A percentile compares a stretch with the other conserved stretches of the same genome.
phyloP scores from a whole-genome alignment of 64 coral and sea anemone species.

The Anthopleura sola region DNA sequence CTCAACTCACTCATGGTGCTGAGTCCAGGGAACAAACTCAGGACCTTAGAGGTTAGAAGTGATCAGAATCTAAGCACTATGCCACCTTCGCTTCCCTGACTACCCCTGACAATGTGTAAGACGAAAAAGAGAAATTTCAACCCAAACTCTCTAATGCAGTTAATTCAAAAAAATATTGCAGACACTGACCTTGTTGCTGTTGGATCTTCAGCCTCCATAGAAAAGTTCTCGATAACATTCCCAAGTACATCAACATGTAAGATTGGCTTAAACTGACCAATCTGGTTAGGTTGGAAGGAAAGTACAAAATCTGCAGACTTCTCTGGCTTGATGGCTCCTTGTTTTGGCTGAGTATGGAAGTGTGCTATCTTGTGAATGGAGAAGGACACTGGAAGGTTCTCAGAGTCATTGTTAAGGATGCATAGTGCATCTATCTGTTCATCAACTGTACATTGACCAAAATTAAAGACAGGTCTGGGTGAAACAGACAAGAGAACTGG shows the following conservation, averaged over 20 bases:
- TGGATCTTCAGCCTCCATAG: constrained; percentile 47
- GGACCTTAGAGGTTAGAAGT: no score
- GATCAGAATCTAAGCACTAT: no score
- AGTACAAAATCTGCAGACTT: constrained; percentile 79
- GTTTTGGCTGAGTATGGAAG: constrained; percentile 69
- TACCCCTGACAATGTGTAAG: no score
- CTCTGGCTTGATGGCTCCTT: constrained; percentile 51
- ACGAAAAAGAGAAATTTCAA: no score
- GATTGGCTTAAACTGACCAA: constrained; percentile 72
- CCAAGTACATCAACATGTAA: constrained; percentile 73
- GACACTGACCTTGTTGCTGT: constrained; percentile 38
- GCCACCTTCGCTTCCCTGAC: no score
- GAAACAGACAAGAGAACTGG: constrained; percentile 76
- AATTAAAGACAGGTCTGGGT: constrained; percentile 78
- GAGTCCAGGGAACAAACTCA: no score
- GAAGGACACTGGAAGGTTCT: constrained; percentile 64
- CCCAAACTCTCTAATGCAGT: no score
- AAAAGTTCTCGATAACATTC: constrained; percentile 61
- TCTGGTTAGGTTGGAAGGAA: constrained; percentile 90
- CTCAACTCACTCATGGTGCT: no score
- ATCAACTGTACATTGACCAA: constrained; percentile 81
- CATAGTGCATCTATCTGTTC: constrained; percentile 80
- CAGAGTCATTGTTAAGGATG: constrained; percentile 83
- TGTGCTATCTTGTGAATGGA: constrained; percentile 73
- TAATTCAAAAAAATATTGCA: no score